Conservation (phyloP, 2,888 invertebrate species). For the Ochropacha duplaris region DNA sequence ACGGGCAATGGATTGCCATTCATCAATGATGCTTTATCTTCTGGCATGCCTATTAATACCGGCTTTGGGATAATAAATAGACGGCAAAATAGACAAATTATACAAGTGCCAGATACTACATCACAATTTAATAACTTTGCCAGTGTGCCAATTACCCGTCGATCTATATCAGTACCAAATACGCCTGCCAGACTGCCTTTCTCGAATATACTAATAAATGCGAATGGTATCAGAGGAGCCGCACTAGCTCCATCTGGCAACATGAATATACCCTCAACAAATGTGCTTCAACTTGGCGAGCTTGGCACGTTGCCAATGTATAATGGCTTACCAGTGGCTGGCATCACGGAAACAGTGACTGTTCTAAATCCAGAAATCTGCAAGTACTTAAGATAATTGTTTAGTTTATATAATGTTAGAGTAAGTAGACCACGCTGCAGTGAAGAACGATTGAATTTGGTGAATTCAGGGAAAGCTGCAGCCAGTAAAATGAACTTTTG, state of each 20-base stretch:
- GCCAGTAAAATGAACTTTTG: too few relatives aligned
- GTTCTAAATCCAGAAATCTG: constrained; percentile 24
- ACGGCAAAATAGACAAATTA: background rate
- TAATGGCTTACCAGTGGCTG: constrained; percentile 47
- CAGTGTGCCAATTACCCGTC: background rate
- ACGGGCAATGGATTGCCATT: background rate
- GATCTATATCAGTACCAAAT: background rate
- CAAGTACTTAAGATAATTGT: constrained; percentile 8
- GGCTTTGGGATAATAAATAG: background rate
- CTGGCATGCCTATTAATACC: background rate
- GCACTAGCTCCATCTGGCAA: background rate
- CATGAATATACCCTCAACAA: constrained; percentile 8
- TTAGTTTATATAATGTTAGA: background rate
- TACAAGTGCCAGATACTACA: background rate
- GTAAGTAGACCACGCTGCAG: too few relatives aligned
- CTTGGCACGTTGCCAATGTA: constrained; percentile 39
- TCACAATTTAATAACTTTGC: background rate
- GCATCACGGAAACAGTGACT: constrained; percentile 44
- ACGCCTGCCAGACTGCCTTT: background rate
- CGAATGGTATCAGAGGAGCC: background rate
- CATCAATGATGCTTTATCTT: background rate
- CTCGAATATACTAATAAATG: background rate
- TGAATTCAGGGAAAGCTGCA: too few relatives aligned
- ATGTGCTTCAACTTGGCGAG: constrained; percentile 29
- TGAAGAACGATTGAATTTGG: too few relatives aligned